Base-by-base conservation (phyloP, 2,113 vertebrate genomes). In the Acinonyx jubatus region DNA sequence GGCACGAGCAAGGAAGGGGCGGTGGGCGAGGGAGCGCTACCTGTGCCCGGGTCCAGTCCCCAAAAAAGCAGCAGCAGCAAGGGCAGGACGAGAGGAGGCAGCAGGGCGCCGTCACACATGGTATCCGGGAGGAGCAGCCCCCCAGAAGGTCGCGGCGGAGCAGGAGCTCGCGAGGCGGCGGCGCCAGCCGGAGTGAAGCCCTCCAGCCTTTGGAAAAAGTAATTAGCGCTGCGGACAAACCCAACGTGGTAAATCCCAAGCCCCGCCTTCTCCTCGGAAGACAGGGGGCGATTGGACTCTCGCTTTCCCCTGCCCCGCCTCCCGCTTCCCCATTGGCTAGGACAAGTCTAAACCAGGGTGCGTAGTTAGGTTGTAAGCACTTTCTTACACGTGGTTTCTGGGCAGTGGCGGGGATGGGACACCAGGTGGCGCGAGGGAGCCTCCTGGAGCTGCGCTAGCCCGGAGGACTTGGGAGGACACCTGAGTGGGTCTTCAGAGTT, bases 341-440 rank as follows among this genome's bases (percentile, higher is more conserved):
- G 0, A 63, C 3, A 21, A 31, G 78, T 66, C 55, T n/a, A 73
- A 81, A 5, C 95, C 86, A 86, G 97, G 73, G 93, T 95, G 79
- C 98, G 97, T 97, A 93, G 98, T 92, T 71, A 99, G 99, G 98
- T 98, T 97, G 99, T 95, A 93, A 96, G 97, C 96, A 96, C 68
- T 98, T 98, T 98, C 97, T 98, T 99, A 99, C 99, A 99, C 99
- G 99, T 99, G 99, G 98, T 99, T 98, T 98, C 96, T 94, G 92
- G 93, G 97, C 97, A 98, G 96, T 94, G 85, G 73, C 86, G 8
- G 14, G 31, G 1, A 61, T 7, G 3, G 1, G 86, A 71, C 98
- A 61, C 94, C 91, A 97, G 98, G 96, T 95, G 98, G 98, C 98
- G 98, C 92, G n/a, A 81, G 74, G 81, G 85, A 92, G 94, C 89